Evolutionary conservation across 2,113 vertebrate genomes (phyloP).

Genomic region (Leiothrix lutea): DNA sequence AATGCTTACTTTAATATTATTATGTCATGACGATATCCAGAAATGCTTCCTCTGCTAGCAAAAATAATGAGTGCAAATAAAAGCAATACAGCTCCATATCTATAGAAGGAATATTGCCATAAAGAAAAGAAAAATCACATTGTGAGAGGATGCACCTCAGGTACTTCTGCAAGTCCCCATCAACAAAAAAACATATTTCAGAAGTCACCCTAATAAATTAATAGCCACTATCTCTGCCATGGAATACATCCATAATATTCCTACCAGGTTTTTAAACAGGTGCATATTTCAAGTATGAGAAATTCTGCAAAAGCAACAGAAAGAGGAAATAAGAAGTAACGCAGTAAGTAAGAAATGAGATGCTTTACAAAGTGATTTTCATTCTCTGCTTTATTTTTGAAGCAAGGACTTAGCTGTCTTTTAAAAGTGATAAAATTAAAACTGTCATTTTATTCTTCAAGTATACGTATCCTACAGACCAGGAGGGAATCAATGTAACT

Average conservation of each 20-base stretch:
- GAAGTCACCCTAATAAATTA: not conserved
- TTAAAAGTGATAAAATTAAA: not conserved
- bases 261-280: not conserved
- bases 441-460: not conserved
- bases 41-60: not conserved
- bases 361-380: not conserved
- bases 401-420: not conserved
- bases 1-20: not conserved
- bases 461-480: not conserved
- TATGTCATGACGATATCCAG: not conserved
- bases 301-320: not conserved
- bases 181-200: not conserved
- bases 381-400: not conserved
- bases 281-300: not conserved
- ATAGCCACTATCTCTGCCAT: not conserved
- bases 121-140: not conserved
- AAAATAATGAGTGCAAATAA: not conserved
- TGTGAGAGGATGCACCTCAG: not conserved
- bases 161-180: not conserved
- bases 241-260: not conserved
- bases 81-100: not conserved
- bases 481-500: not conserved
- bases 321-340: not conserved
- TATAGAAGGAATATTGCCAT: not conserved
- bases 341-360: not conserved